phyloP scores from a whole-genome alignment of 2,113 vertebrate species.

The Pterophyllum scalare region DNA sequence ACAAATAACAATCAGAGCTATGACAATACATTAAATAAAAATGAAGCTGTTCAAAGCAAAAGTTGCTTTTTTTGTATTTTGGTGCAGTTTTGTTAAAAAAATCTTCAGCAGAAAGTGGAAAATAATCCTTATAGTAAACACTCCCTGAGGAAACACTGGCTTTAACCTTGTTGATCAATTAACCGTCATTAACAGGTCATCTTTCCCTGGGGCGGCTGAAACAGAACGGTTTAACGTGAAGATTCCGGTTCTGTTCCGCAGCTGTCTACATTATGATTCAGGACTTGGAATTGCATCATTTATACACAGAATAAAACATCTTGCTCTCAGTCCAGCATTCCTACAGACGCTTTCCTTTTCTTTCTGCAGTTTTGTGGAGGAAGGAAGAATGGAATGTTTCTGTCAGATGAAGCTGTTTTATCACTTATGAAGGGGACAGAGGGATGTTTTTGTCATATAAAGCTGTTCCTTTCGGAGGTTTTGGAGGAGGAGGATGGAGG shows the following conservation, averaged over 20 bases:
- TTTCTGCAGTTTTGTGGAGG: slow-evolving; percentile 7
- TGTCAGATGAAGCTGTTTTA: slow-evolving; percentile 44
- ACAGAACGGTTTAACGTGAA: background rate
- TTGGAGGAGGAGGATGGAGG: slow-evolving; percentile 59
- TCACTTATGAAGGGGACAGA: slow-evolving; percentile 58
- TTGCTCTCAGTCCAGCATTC: background rate
- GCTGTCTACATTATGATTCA: background rate
- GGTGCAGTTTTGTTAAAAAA: too few species aligned
- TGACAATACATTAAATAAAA: too few species aligned
- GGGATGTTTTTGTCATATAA: slow-evolving; percentile 45
- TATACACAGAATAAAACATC: slow-evolving; percentile 4
- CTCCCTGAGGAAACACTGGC: background rate
- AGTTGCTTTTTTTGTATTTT: too few species aligned
- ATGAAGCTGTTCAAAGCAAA: too few species aligned
- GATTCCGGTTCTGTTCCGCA: background rate
- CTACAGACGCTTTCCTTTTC: background rate
- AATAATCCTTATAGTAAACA: background rate
- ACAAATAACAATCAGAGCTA: too few species aligned
- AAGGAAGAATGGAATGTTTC: slow-evolving; percentile 40
- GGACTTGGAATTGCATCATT: slow-evolving; percentile 15
- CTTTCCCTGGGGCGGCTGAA: background rate
- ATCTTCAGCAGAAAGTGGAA: background rate
- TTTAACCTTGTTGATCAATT: background rate
- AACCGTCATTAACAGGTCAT: background rate
- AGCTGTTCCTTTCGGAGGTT: slow-evolving; percentile 55